phyloP scores from a whole-genome alignment of 2,888 invertebrate genomes.

The Biston betularia region DNA sequence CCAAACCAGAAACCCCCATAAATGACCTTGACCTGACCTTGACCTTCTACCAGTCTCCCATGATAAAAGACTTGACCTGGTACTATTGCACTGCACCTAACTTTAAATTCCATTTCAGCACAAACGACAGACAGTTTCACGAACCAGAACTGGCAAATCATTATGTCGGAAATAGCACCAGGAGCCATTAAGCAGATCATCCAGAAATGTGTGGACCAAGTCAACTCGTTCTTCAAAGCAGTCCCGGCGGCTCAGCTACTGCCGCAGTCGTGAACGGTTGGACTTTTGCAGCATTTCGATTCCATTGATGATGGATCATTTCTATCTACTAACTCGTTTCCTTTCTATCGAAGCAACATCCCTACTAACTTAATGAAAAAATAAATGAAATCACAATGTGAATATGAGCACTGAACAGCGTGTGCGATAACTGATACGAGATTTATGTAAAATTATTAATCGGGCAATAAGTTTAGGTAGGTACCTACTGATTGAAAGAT shows the following conservation, averaged over 20 bases:
- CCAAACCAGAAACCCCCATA: background rate
- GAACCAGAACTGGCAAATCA: conserved; percentile 80
- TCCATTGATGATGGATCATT: conserved; percentile 2
- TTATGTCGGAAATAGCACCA: conserved; percentile 80
- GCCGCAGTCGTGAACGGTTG: conserved; percentile 65
- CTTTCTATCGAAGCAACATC: background rate
- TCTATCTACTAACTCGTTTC: conserved; percentile 17
- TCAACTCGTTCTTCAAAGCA: conserved; percentile 66
- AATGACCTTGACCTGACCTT: conserved; percentile 21
- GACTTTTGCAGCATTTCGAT: conserved; percentile 34
- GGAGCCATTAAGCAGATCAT: conserved; percentile 76
- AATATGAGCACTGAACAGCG: background rate
- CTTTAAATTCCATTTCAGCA: conserved; percentile 74
- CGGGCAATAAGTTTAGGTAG: too few relatives aligned
- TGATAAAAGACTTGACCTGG: conserved; percentile 19
- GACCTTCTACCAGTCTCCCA: background rate
- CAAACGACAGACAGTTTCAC: conserved; percentile 74
- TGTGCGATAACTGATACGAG: background rate
- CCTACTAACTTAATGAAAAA: background rate
- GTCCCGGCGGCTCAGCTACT: conserved; percentile 67
- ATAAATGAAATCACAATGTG: background rate
- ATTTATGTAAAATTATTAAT: background rate
- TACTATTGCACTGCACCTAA: conserved; percentile 21
- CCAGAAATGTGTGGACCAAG: conserved; percentile 69
- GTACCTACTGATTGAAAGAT: too few relatives aligned